phyloP scores from a whole-genome alignment of 2,888 invertebrate species.

The Omphaloscelis lunosa region DNA sequence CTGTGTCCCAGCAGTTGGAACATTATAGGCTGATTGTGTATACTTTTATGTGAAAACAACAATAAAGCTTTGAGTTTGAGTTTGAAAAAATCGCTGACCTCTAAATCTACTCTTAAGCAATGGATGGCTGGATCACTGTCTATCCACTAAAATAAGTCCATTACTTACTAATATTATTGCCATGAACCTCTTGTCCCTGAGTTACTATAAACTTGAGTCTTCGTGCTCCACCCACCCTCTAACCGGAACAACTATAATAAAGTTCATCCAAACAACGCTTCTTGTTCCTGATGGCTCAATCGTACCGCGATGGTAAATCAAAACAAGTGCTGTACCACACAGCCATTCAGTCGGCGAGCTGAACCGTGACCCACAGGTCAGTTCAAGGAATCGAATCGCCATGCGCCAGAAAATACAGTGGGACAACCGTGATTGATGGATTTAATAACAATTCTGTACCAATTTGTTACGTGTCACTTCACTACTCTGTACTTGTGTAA shows the following conservation, averaged over 20 bases:
- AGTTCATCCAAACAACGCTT: constrained; percentile 44
- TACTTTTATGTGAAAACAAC: not conserved
- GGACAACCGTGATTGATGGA: not conserved
- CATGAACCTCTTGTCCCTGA: not conserved
- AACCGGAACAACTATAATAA: constrained; percentile 30
- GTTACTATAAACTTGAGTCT: not conserved
- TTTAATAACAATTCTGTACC: not conserved
- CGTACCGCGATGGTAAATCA: constrained; percentile 65
- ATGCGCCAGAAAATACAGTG: constrained; percentile 51
- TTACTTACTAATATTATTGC: not conserved
- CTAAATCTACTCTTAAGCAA: not conserved
- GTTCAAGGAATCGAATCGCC: constrained; percentile 61
- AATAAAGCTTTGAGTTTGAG: not conserved
- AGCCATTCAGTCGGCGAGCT: constrained; percentile 69
- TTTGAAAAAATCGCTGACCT: too few relatives aligned
- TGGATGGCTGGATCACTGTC: not conserved
- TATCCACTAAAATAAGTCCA: not conserved
- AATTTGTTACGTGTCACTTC: constrained; percentile 16
- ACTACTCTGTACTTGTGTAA: constrained; percentile 8
- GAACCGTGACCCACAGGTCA: constrained; percentile 76
- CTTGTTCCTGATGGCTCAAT: constrained; percentile 72
- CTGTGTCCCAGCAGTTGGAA: too few relatives aligned
- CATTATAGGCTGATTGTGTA: too few relatives aligned
- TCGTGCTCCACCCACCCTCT: not conserved
- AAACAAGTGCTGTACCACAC: constrained; percentile 57